Evolutionary conservation across 2,113 vertebrate species (phyloP).

Genomic region (Coreoperca whiteheadi): DNA sequence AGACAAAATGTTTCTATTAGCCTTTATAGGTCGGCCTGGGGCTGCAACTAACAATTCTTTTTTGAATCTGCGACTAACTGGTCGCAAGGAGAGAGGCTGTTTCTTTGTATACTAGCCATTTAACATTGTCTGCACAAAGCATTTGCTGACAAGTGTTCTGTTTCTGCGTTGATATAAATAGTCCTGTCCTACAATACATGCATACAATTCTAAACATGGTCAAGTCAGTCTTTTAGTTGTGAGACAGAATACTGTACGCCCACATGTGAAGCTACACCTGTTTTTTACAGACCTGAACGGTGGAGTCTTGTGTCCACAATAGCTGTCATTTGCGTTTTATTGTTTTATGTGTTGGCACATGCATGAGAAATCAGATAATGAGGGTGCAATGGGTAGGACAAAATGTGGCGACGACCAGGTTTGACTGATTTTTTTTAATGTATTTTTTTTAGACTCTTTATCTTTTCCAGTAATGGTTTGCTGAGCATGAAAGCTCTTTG

Average conservation of each 20-base stretch:
- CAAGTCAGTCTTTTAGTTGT: not conserved
- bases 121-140: not conserved
- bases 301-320: not conserved
- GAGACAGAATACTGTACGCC: not conserved
- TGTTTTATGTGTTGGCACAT: slow-evolving; percentile 24
- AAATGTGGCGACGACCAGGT: not conserved
- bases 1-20: too few species aligned
- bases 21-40: too few species aligned
- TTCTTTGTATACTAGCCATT: not conserved
- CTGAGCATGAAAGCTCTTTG: not conserved
- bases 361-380: not conserved
- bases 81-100: not conserved
- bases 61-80: not conserved
- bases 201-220: not conserved
- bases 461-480: not conserved
- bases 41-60: not conserved
- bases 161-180: not conserved
- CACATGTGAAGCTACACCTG: not conserved
- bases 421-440: not conserved
- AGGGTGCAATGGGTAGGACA: not conserved
- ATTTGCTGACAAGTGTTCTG: not conserved
- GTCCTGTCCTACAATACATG: not conserved
- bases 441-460: not conserved
- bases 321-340: not conserved
- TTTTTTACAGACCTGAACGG: not conserved